A percentile compares a stretch with the other conserved stretches of the same genome.
These are phyloP conservation scores for Trichonephila clavata DNA, from an alignment of 1,140 invertebrate species.

Conservation along the genomic window DNA sequence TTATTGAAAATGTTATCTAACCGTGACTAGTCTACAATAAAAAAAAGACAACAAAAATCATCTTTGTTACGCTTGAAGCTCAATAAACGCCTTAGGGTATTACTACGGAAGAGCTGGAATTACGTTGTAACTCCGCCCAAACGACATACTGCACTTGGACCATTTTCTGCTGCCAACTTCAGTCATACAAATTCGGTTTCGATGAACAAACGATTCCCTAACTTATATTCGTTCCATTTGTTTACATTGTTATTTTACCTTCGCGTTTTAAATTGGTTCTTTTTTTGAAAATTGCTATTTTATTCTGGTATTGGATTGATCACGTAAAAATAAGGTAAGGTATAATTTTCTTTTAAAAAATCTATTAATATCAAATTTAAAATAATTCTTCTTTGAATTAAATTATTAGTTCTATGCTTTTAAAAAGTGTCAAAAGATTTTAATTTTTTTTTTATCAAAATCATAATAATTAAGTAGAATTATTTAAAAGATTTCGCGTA, in stretches of 20 bases:
- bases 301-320: background rate
- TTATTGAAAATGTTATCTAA: constrained; percentile 47
- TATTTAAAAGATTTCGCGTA: no score
- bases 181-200: constrained; percentile 30
- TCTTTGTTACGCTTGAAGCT: constrained; percentile 48
- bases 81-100: constrained; percentile 43
- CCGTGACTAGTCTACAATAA: constrained; percentile 10
- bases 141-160: constrained; percentile 69
- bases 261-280: background rate
- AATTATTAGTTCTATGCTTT: no score
- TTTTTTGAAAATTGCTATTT: background rate
- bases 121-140: constrained; percentile 3
- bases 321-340: background rate
- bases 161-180: constrained; percentile 41
- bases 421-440: no score
- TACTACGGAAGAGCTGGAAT: constrained; percentile 31
- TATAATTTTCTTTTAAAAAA: background rate
- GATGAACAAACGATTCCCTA: background rate
- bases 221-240: background rate
- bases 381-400: no score
- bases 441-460: no score
- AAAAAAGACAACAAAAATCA: constrained; percentile 12
- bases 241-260: background rate
- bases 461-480: no score
- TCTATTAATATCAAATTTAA: background rate